Evolutionary conservation across 2,797 vertebrate genomes (phyloP).

Genomic region (Syndactyla subalaris): DNA sequence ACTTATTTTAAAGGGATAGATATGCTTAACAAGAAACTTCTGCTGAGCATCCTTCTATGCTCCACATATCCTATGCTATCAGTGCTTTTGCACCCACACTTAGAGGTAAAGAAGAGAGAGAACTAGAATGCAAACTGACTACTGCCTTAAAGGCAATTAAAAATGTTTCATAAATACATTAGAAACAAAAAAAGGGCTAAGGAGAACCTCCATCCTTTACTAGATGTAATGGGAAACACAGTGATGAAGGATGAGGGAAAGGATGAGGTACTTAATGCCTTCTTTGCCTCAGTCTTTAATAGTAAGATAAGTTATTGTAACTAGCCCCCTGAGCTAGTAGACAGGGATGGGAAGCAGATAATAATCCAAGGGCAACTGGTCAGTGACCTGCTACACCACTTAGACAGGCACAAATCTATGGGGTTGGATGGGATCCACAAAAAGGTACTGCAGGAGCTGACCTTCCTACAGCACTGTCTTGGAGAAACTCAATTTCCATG

Average conservation of each 20-base stretch:
- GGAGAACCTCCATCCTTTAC: background rate
- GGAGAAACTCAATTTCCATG: background rate
- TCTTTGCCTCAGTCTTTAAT: background rate
- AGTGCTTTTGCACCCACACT: background rate
- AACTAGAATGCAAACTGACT: background rate
- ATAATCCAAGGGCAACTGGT: background rate
- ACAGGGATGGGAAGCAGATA: background rate
- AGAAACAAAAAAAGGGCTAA: background rate
- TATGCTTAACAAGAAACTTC: constrained; percentile 18
- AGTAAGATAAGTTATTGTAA: background rate
- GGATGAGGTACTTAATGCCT: background rate
- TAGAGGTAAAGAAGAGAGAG: background rate
- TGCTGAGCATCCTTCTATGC: background rate
- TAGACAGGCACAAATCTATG: background rate
- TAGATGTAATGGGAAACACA: background rate
- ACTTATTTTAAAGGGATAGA: constrained; percentile 19
- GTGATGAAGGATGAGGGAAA: background rate
- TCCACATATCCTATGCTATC: background rate
- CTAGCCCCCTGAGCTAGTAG: background rate
- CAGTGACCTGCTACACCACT: background rate
- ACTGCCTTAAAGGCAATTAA: background rate
- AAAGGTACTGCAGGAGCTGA: background rate
- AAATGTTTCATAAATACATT: background rate
- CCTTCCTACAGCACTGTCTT: background rate
- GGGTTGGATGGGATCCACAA: background rate